Conservation (phyloP, 2,797 vertebrate genomes). For the Alcedo quadribrachys region DNA sequence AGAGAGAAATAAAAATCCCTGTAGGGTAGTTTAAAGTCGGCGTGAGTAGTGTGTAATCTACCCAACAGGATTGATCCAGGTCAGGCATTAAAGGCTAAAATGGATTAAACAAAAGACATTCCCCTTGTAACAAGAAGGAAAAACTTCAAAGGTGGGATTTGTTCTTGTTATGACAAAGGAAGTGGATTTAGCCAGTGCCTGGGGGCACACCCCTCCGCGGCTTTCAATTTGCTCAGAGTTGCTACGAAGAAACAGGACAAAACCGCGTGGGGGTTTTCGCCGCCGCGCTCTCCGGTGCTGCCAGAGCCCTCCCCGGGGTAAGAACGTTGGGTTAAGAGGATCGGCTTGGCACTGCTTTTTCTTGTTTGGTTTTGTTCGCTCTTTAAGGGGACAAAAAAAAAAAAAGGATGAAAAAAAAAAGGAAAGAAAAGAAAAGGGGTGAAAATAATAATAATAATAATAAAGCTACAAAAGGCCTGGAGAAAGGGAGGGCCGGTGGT, state of each 20-base stretch:
- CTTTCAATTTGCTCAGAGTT: constrained; percentile 77
- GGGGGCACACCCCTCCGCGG: constrained; percentile 76
- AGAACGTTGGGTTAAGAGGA: constrained; percentile 68
- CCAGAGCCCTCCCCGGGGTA: constrained; percentile 47
- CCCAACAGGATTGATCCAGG: constrained; percentile 82
- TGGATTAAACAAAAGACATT: constrained; percentile 86
- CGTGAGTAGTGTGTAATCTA: constrained; percentile 79
- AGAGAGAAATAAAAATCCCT: constrained; percentile 42
- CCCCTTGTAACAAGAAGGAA: constrained; percentile 80
- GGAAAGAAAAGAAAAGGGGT: neutral
- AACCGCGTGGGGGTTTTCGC: constrained; percentile 7
- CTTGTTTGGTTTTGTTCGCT: constrained; percentile 49
- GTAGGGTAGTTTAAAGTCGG: constrained; percentile 74
- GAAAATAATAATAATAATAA: too few relatives aligned
- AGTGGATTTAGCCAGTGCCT: constrained; percentile 79
- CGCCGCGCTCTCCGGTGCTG: neutral
- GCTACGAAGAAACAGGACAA: constrained; percentile 45
- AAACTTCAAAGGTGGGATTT: constrained; percentile 86
- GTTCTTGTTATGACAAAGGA: constrained; percentile 82
- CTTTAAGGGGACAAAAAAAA: neutral
- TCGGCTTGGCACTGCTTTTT: constrained; percentile 50
- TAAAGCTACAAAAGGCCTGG: neutral
- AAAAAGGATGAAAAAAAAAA: too few relatives aligned
- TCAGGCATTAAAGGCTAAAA: constrained; percentile 85
- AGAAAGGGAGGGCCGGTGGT: neutral